A percentile compares a stretch with the other conserved stretches of the same genome.
Evolutionary conservation across 2,888 invertebrate genomes (phyloP).

Genomic region (Leucophenga montana): DNA sequence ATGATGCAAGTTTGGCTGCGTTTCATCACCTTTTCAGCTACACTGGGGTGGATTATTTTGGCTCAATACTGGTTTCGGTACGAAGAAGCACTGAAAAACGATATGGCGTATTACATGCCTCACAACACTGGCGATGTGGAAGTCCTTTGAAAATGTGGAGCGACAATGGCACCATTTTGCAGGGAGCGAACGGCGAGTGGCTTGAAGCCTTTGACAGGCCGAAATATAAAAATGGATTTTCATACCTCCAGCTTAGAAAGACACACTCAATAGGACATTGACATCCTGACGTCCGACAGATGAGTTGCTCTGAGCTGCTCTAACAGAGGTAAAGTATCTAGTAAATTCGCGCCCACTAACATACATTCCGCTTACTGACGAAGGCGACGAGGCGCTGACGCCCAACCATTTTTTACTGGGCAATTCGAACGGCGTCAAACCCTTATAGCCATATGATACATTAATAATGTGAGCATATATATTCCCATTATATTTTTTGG

Average conservation of each 20-base stretch:
- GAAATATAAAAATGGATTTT: neutral
- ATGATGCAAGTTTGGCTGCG: too few relatives aligned
- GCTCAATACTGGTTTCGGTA: too few relatives aligned
- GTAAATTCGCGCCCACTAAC: too few relatives aligned
- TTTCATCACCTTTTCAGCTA: too few relatives aligned
- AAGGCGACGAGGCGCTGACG: neutral
- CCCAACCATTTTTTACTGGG: constrained; percentile 8
- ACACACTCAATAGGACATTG: neutral
- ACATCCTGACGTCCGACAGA: neutral
- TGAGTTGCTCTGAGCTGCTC: neutral
- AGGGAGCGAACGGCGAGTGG: neutral
- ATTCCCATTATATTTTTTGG: too few relatives aligned
- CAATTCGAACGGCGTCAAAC: neutral
- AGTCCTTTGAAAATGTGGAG: neutral
- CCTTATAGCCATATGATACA: too few relatives aligned
- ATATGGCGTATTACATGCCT: too few relatives aligned
- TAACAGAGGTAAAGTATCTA: too few relatives aligned
- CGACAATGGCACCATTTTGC: neutral
- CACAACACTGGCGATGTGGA: neutral
- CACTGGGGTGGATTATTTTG: too few relatives aligned
- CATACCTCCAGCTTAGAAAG: neutral
- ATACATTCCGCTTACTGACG: too few relatives aligned
- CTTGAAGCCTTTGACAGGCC: neutral
- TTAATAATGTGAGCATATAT: too few relatives aligned
- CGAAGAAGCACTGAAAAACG: too few relatives aligned